Evolutionary conservation across 2,888 invertebrate genomes (phyloP), one percentile per base, ranked within the genome.

Genomic region (Nemotelus pantherinus): DNA sequence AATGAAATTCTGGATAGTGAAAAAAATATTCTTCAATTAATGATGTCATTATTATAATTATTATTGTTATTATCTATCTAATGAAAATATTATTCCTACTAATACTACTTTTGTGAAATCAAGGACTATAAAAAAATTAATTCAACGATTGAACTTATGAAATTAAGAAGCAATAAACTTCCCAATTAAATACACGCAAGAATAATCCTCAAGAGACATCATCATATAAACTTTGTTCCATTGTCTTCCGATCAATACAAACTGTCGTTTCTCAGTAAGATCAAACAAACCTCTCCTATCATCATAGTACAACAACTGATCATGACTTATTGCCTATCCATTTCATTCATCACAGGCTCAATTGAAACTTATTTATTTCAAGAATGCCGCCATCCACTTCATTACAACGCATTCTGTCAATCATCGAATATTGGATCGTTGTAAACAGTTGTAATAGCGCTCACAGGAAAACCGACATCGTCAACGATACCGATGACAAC

Each of bases 381-480:
- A 74, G 41, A 50, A 74, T 60, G 63, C 63, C 63, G 74, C 60
- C 45, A 47, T 43, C 50, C 3, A 74, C 60, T 60, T 60, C 74
- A 74, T 74, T 63, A 74, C 60, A 74, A 74, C n/a, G n/a, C 44
- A 48, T 74, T 74, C 63, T 74, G 74, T 74, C 60, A 63, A 74
- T 72, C 72, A 72, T 58, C 58, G 2, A 25, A 72, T 60, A 58
- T 72, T 25, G 72, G 72, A 72, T 58, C 60, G 72, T 47, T 72
- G 72, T 72, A 44, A 72, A 39, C 58, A n/a, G n/a, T 72, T 72
- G 58, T 57, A 58, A 2, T 43, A 47, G 9, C 72, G 25, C 58
- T 72, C 60, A 58, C 41, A 65, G 65, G 65, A 60, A 25, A 25
- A 60, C 41, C 65, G n/a, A 44, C 65, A 45, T 10, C 48, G 6